phyloP scores from a whole-genome alignment of 2,888 invertebrate species.

The Mycogona germanica region DNA sequence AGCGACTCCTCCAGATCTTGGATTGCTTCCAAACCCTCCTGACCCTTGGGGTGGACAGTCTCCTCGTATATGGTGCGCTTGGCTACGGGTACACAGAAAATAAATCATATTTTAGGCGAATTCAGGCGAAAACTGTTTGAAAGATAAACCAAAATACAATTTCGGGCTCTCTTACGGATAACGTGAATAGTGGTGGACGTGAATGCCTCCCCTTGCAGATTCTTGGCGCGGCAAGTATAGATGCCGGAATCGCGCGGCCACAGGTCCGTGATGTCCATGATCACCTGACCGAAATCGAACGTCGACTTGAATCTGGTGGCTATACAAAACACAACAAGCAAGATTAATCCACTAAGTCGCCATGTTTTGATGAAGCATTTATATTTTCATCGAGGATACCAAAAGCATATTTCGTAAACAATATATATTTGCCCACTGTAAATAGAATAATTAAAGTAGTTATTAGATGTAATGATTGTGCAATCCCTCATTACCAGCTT shows the following conservation, averaged over 20 bases:
- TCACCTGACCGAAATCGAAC: slow-evolving; percentile 93
- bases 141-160: slow-evolving; percentile 6
- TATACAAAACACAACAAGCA: slow-evolving; percentile 23
- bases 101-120: too few relatives aligned
- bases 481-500: too few relatives aligned
- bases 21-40: slow-evolving; percentile 79
- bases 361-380: too few relatives aligned
- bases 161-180: slow-evolving; percentile 44
- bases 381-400: too few relatives aligned
- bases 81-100: slow-evolving; percentile 21
- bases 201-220: slow-evolving; percentile 79
- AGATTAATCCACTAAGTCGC: neutral
- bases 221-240: slow-evolving; percentile 82
- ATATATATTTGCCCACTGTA: too few relatives aligned
- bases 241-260: slow-evolving; percentile 90
- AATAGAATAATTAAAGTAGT: too few relatives aligned
- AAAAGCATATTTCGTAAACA: too few relatives aligned
- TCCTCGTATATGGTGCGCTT: slow-evolving; percentile 65
- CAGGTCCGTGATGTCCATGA: slow-evolving; percentile 80
- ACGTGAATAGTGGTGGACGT: slow-evolving; percentile 82
- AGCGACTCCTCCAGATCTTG: slow-evolving; percentile 80
- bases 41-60: slow-evolving; percentile 91
- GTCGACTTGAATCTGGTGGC: slow-evolving; percentile 78
- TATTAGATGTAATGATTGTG: too few relatives aligned
- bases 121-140: neutral